Base-by-base conservation (phyloP, 2,797 vertebrate species). In the Lagocephalus sceleratus region DNA sequence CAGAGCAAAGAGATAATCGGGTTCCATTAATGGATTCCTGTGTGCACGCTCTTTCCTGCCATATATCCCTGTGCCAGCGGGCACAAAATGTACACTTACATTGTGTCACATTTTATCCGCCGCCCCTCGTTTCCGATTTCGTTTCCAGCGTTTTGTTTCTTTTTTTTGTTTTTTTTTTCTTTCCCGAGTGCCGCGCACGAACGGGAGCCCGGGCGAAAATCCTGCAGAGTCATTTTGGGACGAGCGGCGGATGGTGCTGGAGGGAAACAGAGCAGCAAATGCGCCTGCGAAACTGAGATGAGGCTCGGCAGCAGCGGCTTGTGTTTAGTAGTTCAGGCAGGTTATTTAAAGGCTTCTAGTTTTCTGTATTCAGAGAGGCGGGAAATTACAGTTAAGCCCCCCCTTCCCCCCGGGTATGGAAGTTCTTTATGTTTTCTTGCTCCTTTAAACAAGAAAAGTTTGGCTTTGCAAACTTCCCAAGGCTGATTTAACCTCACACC, bases 21-120 rank as follows among this genome's bases (percentile, higher is more conserved):
- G 84, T 90, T 89, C 85, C 75, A 71, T 84, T 91, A 90, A 90
- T 92, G 87, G 87, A 85, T 89, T 89, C 80, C 75, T 56, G 68
- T 75, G 81, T 65, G 68, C 59, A 78, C 22, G 58, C 81, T 78
- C 47, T 74, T 79, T 79, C 84, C 74, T 52, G 20, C 73, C 69
- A 57, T 74, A 72, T 74, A 72, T 75, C 64, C 58, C 50, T 66
- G 75, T 73, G 85, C 88, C 85, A 83, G 62, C 63, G 82, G 86
- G 79, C 77, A 89, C 79, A 60, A 82, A 88, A 84, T 49, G 29
- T 58, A 71, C 60, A 49, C 56, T 80, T 87, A 83, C 66, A 75
- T 83, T 78, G 65, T 76, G 66, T 61, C 65, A 57, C 70, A 68
- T 77, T 65, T 73, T 65, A 47, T 66, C 26, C 47, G 56, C 66